Evolutionary conservation across 2,888 invertebrate genomes (phyloP).

Genomic region (Tetheella fluctuosa): DNA sequence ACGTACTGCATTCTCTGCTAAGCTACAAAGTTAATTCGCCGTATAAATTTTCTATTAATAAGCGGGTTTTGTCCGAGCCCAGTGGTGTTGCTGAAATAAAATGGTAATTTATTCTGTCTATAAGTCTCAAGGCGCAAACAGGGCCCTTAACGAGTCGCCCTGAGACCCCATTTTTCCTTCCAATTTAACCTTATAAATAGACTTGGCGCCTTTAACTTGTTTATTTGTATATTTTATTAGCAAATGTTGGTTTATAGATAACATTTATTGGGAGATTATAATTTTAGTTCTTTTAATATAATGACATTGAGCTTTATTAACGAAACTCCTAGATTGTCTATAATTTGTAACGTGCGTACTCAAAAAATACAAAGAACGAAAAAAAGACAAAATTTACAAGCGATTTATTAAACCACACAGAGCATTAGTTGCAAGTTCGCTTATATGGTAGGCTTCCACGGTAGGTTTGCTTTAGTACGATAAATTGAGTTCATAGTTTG

Average conservation of each 20-base stretch:
- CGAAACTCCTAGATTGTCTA: too few relatives aligned
- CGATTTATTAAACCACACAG: neutral
- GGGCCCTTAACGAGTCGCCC: conserved; percentile 55
- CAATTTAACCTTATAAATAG: conserved; percentile 64
- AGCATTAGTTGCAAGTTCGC: neutral
- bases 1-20: conserved; percentile 11
- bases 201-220: conserved; percentile 33
- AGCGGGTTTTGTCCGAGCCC: conserved; percentile 42
- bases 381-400: too few relatives aligned
- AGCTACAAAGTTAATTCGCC: conserved; percentile 38
- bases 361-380: too few relatives aligned
- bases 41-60: conserved; percentile 67
- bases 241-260: conserved; percentile 11
- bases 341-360: too few relatives aligned
- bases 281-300: neutral
- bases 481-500: too few relatives aligned
- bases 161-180: conserved; percentile 62
- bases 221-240: conserved; percentile 37
- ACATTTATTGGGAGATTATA: neutral
- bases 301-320: too few relatives aligned
- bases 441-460: neutral
- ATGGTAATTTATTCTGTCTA: conserved; percentile 69
- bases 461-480: neutral
- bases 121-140: conserved; percentile 57
- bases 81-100: conserved; percentile 46